Percentiles rank a stretch among this genome's conserved stretches.
These are phyloP conservation scores for Poeciliopsis gracilis DNA, from an alignment of 2,797 vertebrate genomes.

Conservation along the genomic window DNA sequence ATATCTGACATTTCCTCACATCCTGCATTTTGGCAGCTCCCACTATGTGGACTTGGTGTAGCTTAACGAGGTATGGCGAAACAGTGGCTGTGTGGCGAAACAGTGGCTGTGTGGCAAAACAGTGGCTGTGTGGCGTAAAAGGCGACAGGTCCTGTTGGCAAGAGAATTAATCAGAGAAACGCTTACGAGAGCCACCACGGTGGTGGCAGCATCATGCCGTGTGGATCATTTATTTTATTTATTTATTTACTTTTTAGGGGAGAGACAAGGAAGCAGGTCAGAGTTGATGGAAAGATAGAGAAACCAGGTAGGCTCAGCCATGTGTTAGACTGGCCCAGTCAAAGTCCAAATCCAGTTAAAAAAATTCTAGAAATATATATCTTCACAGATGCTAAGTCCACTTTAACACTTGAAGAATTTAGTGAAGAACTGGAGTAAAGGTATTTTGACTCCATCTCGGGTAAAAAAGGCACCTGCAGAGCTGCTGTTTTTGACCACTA, in stretches of 20 bases:
- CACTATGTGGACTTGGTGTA: conserved; percentile 29
- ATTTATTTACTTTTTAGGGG: not conserved
- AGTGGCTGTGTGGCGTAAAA: not conserved
- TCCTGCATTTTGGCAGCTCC: conserved; percentile 55
- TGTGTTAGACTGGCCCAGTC: not conserved
- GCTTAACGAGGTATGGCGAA: conserved; percentile 25
- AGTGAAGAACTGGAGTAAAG: not conserved
- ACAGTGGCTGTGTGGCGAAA: no score
- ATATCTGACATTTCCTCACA: conserved; percentile 67
- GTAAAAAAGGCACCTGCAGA: no score
- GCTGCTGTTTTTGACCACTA: no score
- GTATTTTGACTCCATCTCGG: no score
- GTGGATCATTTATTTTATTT: not conserved
- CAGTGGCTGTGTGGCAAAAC: not conserved
- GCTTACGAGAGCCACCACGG: not conserved
- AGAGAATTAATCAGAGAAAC: not conserved
- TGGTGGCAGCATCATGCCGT: not conserved
- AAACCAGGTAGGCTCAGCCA: not conserved
- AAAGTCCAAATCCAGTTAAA: not conserved
- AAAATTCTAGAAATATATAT: not conserved
- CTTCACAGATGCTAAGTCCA: not conserved
- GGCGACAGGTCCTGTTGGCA: not conserved
- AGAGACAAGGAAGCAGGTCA: not conserved
- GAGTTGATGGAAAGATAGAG: not conserved
- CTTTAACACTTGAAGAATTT: not conserved